A percentile compares a stretch with the other conserved stretches of the same genome.
These are phyloP conservation scores for Colistium nudipinnis DNA, from an alignment of 2,113 vertebrate species.

Conservation along the genomic window DNA sequence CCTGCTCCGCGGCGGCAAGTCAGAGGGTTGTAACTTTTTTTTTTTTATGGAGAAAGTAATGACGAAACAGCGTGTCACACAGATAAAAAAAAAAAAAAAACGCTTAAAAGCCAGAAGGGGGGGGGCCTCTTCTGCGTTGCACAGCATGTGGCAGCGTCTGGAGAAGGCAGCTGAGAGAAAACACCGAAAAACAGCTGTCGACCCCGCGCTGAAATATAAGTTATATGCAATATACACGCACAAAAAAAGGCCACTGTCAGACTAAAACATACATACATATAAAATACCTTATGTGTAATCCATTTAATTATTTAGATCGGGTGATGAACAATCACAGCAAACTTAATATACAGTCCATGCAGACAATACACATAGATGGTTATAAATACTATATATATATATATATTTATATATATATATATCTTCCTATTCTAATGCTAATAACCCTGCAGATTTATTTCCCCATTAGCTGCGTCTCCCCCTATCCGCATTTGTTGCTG, in stretches of 20 bases:
- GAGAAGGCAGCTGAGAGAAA: constrained; percentile 7
- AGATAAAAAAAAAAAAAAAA: too few relatives aligned
- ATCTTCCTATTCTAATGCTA: background rate
- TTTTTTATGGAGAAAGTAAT: constrained; percentile 45
- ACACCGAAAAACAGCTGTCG: constrained; percentile 4
- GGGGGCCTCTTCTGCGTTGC: constrained; percentile 31
- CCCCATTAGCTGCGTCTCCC: too few relatives aligned
- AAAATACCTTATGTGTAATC: background rate
- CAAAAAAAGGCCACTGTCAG: background rate
- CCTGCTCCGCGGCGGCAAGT: constrained; percentile 24
- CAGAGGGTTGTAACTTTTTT: constrained; percentile 22
- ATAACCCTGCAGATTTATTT: constrained; percentile 8
- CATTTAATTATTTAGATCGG: background rate
- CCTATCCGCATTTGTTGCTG: too few relatives aligned
- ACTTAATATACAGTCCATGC: background rate
- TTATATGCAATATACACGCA: background rate
- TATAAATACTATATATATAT: too few relatives aligned
- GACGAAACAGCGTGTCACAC: constrained; percentile 62
- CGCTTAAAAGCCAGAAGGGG: constrained; percentile 55
- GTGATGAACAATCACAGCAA: background rate
- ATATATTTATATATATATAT: too few relatives aligned
- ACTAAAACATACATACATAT: background rate
- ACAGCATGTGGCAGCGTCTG: constrained; percentile 43
- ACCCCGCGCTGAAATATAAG: background rate
- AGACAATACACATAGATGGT: background rate